Evolutionary conservation across 2,888 invertebrate genomes (phyloP).

Genomic region (Scrobipalpa costella): DNA sequence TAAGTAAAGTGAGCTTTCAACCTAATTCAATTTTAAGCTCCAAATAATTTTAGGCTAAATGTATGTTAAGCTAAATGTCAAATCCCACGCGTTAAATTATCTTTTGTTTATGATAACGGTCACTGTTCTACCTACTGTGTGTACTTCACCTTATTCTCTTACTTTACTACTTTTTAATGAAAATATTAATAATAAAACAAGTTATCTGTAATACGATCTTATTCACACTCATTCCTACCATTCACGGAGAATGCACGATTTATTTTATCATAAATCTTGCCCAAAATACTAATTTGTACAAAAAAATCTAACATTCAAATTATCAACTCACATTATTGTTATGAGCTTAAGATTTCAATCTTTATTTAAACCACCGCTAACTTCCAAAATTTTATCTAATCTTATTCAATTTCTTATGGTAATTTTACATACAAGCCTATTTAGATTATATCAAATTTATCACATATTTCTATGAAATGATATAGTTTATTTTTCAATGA

Average conservation of each 20-base stretch:
- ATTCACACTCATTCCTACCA: not conserved
- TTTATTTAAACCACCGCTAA: not conserved
- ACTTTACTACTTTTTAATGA: not conserved
- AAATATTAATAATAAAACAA: not conserved
- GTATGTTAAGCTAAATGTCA: not conserved
- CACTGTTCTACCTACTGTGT: not conserved
- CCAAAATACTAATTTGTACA: slow-evolving; percentile 7
- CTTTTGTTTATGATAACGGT: slow-evolving; percentile 8
- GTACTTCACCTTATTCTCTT: not conserved
- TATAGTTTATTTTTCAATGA: no score
- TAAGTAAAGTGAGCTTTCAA: no score
- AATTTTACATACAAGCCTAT: not conserved
- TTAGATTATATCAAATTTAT: no score
- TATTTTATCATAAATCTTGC: slow-evolving; percentile 13
- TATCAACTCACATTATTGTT: not conserved
- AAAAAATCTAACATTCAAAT: not conserved
- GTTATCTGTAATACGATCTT: not conserved
- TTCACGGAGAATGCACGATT: not conserved
- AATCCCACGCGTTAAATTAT: not conserved
- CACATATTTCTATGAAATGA: no score
- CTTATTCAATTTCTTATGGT: not conserved
- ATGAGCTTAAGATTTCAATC: not conserved
- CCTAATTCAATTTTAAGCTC: not conserved
- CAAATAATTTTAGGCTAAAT: not conserved
- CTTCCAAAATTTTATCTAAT: not conserved